Evolutionary conservation across 2,797 vertebrate genomes (phyloP).

Genomic region (Melanotaenia maccullochi): DNA sequence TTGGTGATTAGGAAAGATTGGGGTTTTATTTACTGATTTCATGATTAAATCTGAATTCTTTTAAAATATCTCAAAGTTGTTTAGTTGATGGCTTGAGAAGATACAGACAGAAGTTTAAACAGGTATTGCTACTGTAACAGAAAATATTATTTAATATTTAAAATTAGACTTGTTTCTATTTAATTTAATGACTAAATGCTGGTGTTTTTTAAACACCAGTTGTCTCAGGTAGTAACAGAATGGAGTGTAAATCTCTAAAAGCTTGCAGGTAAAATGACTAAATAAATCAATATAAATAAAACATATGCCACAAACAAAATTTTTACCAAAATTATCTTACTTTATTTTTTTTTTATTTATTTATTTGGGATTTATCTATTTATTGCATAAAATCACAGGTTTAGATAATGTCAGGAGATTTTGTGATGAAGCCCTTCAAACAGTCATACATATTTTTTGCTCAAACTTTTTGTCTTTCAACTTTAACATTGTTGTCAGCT

Average conservation of each 20-base stretch:
- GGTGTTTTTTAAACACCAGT: no score
- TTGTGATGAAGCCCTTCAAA: background rate
- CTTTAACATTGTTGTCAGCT: background rate
- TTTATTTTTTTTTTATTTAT: background rate
- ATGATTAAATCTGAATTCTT: background rate
- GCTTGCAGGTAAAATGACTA: background rate
- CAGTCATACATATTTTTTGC: background rate
- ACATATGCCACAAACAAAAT: background rate
- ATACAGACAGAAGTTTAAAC: no score
- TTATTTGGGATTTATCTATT: no score
- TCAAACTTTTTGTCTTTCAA: background rate
- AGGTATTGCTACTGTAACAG: no score
- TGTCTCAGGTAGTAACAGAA: background rate
- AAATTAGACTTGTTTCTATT: no score
- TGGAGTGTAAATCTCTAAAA: background rate
- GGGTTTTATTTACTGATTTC: background rate
- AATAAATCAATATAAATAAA: background rate
- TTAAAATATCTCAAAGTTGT: background rate
- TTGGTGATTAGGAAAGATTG: background rate
- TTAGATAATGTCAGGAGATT: background rate
- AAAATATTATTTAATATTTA: no score
- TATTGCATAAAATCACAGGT: background rate
- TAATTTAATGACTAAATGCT: no score
- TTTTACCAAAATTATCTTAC: background rate
- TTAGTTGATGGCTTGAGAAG: no score